Conservation (phyloP, 2,113 vertebrate genomes). For the Aix galericulata region DNA sequence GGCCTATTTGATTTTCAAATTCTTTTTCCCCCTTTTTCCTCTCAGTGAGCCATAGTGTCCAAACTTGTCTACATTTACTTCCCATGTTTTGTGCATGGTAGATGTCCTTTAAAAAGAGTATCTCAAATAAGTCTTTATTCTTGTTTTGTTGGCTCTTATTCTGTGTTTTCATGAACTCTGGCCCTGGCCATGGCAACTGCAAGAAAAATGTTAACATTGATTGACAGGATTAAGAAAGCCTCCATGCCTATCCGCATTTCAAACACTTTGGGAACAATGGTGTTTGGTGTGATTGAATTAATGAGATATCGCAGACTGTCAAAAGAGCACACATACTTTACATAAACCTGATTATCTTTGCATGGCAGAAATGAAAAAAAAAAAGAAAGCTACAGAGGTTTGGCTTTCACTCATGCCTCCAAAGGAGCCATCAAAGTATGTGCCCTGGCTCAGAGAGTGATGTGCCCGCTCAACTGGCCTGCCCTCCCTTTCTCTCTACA, state of each 20-base stretch:
- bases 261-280: slow-evolving; percentile 99
- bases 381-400: slow-evolving; percentile 79
- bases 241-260: slow-evolving; percentile 94
- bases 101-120: slow-evolving; percentile 97
- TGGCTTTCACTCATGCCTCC: slow-evolving; percentile 85
- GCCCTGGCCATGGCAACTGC: slow-evolving; percentile 98
- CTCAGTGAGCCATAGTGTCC: slow-evolving; percentile 87
- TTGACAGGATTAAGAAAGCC: slow-evolving; percentile 98
- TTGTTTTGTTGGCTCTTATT: slow-evolving; percentile 98
- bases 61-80: slow-evolving; percentile 98
- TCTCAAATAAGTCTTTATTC: slow-evolving; percentile 99
- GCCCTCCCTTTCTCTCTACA: slow-evolving; percentile 80
- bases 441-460: slow-evolving; percentile 80
- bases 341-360: slow-evolving; percentile 99
- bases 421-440: slow-evolving; percentile 87
- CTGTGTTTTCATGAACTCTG: slow-evolving; percentile 99
- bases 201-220: slow-evolving; percentile 99
- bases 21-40: slow-evolving; percentile 86
- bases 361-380: slow-evolving; percentile 94
- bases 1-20: slow-evolving; percentile 97
- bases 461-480: slow-evolving; percentile 80
- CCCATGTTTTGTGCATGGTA: slow-evolving; percentile 96
- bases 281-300: slow-evolving; percentile 99
- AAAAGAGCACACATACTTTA: slow-evolving; percentile 99
- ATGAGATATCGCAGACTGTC: slow-evolving; percentile 98